Conservation (phyloP, 2,888 invertebrate genomes). For the Cerastoderma edule region DNA sequence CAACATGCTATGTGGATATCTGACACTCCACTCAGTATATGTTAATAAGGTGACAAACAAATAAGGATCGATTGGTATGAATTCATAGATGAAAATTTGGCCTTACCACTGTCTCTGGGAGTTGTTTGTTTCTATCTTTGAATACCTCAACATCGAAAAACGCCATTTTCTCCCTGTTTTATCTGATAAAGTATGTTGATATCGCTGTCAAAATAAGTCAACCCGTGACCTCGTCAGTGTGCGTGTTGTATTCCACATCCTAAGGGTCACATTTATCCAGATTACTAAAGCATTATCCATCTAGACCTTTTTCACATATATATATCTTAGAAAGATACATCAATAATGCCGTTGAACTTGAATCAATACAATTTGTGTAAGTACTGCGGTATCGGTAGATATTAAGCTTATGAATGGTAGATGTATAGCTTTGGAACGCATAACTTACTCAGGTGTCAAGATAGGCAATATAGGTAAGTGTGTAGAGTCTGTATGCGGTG, state of each 20-base stretch:
- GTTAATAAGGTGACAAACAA: not conserved
- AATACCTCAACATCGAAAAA: not conserved
- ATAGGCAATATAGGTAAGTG: no score
- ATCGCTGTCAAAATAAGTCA: not conserved
- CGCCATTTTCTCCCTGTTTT: conserved; percentile 3
- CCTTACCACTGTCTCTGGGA: not conserved
- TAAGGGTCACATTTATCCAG: not conserved
- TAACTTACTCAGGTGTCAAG: no score
- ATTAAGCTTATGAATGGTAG: no score
- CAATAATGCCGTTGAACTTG: no score
- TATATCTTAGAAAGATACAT: no score
- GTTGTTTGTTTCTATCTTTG: not conserved
- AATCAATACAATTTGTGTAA: no score
- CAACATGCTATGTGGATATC: no score
- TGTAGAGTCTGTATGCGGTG: no score
- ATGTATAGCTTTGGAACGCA: no score
- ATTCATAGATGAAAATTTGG: not conserved
- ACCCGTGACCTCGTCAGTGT: not conserved
- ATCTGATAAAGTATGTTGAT: not conserved
- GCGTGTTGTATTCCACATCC: not conserved
- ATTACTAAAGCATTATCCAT: not conserved
- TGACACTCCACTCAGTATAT: not conserved
- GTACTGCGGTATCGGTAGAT: no score
- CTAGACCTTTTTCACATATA: no score
- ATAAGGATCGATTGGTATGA: not conserved